phyloP scores from a whole-genome alignment of 2,888 invertebrate species.

The Podabrus alpinus region DNA sequence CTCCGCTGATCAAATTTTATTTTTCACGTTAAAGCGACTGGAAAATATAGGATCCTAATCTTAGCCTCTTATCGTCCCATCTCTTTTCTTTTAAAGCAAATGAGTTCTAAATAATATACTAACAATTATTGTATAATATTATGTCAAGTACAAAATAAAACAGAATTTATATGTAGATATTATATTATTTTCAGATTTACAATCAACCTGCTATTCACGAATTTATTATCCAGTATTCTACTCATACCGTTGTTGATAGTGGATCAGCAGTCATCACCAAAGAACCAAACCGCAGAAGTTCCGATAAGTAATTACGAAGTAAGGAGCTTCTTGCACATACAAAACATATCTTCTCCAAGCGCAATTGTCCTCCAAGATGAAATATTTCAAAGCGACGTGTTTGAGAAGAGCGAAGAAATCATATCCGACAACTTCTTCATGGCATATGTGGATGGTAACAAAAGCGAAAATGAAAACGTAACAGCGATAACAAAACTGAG shows the following conservation, averaged over 20 bases:
- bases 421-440: constrained; percentile 5
- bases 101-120: too few relatives aligned
- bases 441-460: constrained; percentile 4
- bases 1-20: too few relatives aligned
- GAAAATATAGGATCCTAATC: too few relatives aligned
- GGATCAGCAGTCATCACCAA: constrained; percentile 50
- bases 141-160: too few relatives aligned
- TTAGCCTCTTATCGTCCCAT: too few relatives aligned
- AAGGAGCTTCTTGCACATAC: neutral
- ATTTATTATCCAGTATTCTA: constrained; percentile 57
- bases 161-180: too few relatives aligned
- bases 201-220: constrained; percentile 60
- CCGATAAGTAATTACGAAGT: neutral
- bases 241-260: constrained; percentile 60
- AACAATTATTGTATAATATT: too few relatives aligned
- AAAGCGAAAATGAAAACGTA: constrained; percentile 1
- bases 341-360: neutral
- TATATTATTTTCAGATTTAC: constrained; percentile 54
- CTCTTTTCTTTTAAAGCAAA: too few relatives aligned
- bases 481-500: neutral
- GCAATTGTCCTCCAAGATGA: constrained; percentile 12
- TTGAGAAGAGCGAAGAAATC: constrained; percentile 3
- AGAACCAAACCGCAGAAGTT: neutral
- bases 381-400: neutral
- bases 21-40: too few relatives aligned